Base-by-base conservation (phyloP, 1,140 invertebrate species). In the Drosophila kurseongensis region DNA sequence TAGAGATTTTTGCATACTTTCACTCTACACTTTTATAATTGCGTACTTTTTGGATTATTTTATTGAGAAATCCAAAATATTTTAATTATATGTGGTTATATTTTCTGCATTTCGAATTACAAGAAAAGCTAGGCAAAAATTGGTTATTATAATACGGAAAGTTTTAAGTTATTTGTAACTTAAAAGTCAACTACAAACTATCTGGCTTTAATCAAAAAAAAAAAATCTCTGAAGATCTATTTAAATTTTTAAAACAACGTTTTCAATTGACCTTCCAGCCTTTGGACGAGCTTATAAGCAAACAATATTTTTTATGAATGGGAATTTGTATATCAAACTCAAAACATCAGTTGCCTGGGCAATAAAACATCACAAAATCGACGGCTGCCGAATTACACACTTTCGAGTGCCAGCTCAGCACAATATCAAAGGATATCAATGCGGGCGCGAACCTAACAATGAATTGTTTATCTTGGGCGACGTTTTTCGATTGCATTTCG, bases 401-500 rank as follows among this genome's bases (percentile, higher is more conserved):
- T 29, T 40, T 66, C 12, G n/a, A 29, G 23, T 58, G 36, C 14
- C 55, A 35, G 60, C 55, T 63, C 38, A 63, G 60, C 60, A 63
- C 5, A 44, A 60, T 42, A 60, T 45, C 8, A 57, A 71, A 72
- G 51, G 52, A 71, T 71, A 57, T 50, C 36, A 10, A 48, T 48
- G 27, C 35, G 16, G 13, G 27, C 23, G 29, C 27, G 12, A 40
- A 5, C 18, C 14, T 2, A 66, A 66, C 59, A 67, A 42, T 56
- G 50, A 14, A 23, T 57, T 66, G 47, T 75, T 67, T 57, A 51
- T 68, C 18, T 55, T 16, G 65, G 50, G 74, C 55, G 50, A 67
- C 72, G 72, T 78, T 55, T 56, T 76, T 52, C 50, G 16, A 56
- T 32, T 61, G 36, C 16, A 68, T 42, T 66, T 48, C 16, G 44